Evolutionary conservation across 2,113 vertebrate genomes (phyloP).

Genomic region (Orthonyx spaldingii): DNA sequence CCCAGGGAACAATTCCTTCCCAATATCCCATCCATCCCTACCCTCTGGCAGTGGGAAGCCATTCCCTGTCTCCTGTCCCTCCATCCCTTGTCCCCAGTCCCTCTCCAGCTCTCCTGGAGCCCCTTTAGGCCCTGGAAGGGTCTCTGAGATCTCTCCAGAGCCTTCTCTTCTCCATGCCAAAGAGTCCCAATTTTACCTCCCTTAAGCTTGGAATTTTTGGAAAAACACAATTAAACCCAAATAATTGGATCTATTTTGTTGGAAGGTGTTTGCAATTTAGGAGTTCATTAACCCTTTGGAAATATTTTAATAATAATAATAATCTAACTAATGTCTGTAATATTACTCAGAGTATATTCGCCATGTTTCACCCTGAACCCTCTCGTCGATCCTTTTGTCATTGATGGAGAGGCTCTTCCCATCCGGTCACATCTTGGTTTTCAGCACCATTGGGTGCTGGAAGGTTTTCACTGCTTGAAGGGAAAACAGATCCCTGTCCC

Average conservation of each 20-base stretch:
- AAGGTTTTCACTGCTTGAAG: neutral
- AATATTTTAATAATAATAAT: neutral
- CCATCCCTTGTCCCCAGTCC: neutral
- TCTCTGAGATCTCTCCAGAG: neutral
- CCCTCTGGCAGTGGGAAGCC: neutral
- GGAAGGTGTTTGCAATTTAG: neutral
- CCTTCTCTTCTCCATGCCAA: neutral
- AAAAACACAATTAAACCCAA: neutral
- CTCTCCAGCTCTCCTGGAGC: neutral
- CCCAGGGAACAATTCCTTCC: too few species aligned
- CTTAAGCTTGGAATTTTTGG: neutral
- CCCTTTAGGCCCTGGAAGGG: neutral
- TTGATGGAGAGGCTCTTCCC: neutral
- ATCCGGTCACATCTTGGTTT: neutral
- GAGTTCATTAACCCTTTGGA: neutral
- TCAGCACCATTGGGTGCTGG: neutral
- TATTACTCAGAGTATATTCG: neutral
- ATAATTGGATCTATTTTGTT: neutral
- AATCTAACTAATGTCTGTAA: neutral
- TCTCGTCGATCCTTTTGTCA: too few species aligned
- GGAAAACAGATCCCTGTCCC: neutral
- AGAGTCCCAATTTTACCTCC: neutral
- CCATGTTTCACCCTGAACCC: neutral
- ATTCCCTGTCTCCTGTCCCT: neutral
- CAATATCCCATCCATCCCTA: too few species aligned